Base-by-base conservation (phyloP, 2,113 vertebrate species). In the Trichomycterus rosablanca region DNA sequence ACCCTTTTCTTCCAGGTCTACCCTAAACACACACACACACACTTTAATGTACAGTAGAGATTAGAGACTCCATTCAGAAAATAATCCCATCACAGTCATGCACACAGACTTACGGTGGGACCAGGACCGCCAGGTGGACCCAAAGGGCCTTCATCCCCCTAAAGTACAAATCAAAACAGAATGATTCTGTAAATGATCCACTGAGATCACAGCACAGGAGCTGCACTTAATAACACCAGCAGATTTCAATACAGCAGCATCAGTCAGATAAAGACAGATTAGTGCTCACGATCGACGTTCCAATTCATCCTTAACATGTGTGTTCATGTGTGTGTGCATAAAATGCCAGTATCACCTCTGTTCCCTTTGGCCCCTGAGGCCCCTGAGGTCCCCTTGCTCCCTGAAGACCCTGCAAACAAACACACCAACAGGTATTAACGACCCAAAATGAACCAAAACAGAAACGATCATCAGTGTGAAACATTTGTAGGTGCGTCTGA, bases 81-180 rank as follows among this genome's bases (percentile, higher is more conserved):
- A 59, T 51, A 63, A 34, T 74, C 62, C 39, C 20, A 42, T 20
- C 24, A 66, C 50, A 45, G 9, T 16, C 12, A 28, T 3, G 8
- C 22, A 51, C 23, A 14, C 23, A 40, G 35, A 90, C 93, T 83
- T 90, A 98, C 95, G 77, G 73, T 84, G 60, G 89, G 86, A 58
- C 96, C 95, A 0, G 81, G 43, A 45, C 74, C 84, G 76, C 96
- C 95, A 68, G 78, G 72, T 57, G 91, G 87, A 77, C 96, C 96
- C 37, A 78, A 12, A 59, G 89, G 88, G 83, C 96, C 96, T 81
- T 93, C 89, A 73, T 95, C 93, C 63, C 96, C 96, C 96, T 99
- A 69, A 8, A 80, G 68, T 64, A 76, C 32, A 61, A 30, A 22
- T 16, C 24, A 61, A 1, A 19, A 23, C 19, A 65, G 68, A 67